Conservation (phyloP, 2,888 invertebrate species). For the Heliconius aoede region DNA sequence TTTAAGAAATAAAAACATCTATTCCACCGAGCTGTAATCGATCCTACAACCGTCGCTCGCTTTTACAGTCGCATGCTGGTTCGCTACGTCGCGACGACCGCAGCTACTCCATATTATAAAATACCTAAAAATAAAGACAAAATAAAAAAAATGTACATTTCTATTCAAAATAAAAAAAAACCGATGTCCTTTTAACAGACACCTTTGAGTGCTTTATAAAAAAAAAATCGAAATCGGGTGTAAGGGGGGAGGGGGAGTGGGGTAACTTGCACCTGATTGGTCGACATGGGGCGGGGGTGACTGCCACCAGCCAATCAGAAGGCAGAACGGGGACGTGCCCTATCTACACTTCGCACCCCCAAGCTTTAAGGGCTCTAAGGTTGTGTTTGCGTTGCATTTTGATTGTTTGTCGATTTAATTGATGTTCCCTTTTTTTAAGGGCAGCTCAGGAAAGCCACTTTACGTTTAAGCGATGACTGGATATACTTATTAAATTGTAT, state of each 20-base stretch:
- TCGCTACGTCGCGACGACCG: too few relatives aligned
- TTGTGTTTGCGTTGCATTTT: slow-evolving; percentile 79
- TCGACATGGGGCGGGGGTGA: slow-evolving; percentile 58
- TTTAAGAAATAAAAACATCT: too few relatives aligned
- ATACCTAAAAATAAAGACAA: not conserved
- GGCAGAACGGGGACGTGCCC: slow-evolving; percentile 66
- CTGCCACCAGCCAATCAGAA: slow-evolving; percentile 61
- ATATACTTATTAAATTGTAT: not conserved
- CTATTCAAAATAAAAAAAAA: not conserved
- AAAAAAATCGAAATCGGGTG: not conserved
- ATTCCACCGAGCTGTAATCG: too few relatives aligned
- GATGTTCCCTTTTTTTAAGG: slow-evolving; percentile 54
- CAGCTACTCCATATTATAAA: not conserved
- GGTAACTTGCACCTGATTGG: slow-evolving; percentile 55
- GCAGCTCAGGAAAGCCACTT: slow-evolving; percentile 30
- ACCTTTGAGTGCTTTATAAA: not conserved
- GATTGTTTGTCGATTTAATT: slow-evolving; percentile 71
- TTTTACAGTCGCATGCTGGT: too few relatives aligned
- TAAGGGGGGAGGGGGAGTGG: slow-evolving; percentile 5
- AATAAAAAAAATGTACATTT: not conserved
- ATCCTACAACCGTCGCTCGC: too few relatives aligned
- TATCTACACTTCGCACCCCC: slow-evolving; percentile 72
- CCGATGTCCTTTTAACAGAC: slow-evolving; percentile 5
- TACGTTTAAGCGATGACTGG: slow-evolving; percentile 8
- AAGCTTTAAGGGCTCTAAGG: slow-evolving; percentile 68